These are phyloP conservation scores for Ctenosaura bakeri DNA, from an alignment of 2,797 vertebrate genomes.

Conservation along the genomic window DNA sequence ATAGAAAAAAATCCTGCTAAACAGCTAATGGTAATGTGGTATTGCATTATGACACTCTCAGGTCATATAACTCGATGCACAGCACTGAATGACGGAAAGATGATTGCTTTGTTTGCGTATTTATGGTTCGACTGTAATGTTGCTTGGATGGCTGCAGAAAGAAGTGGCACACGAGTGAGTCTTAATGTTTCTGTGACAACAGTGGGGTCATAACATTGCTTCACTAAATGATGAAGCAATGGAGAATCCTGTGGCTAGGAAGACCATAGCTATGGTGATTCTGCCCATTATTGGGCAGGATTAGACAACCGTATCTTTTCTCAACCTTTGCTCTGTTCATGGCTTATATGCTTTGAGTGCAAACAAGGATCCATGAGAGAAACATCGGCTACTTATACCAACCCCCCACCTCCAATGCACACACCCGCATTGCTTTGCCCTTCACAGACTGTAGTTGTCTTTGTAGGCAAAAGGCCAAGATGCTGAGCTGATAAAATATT, in stretches of 20 bases:
- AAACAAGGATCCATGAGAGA: conserved; percentile 44
- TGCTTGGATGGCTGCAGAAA: background rate
- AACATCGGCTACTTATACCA: conserved; percentile 10
- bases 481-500: conserved; percentile 73
- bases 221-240: conserved; percentile 20
- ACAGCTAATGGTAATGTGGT: background rate
- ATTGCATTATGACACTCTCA: conserved; percentile 34
- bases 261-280: background rate
- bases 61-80: background rate
- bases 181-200: conserved; percentile 36
- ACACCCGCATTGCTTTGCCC: conserved; percentile 34
- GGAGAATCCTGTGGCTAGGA: conserved; percentile 10
- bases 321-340: conserved; percentile 10
- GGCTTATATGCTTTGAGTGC: background rate
- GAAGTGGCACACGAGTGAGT: background rate
- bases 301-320: conserved; percentile 9
- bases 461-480: conserved; percentile 62
- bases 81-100: background rate
- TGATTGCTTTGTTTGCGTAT: background rate
- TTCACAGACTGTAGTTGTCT: conserved; percentile 63
- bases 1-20: conserved; percentile 6
- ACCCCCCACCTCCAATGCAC: conserved; percentile 6
- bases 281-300: background rate
- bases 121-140: background rate
- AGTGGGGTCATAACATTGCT: conserved; percentile 35